Conservation (phyloP, 2,113 vertebrate genomes). For the Spheniscus mendiculus region DNA sequence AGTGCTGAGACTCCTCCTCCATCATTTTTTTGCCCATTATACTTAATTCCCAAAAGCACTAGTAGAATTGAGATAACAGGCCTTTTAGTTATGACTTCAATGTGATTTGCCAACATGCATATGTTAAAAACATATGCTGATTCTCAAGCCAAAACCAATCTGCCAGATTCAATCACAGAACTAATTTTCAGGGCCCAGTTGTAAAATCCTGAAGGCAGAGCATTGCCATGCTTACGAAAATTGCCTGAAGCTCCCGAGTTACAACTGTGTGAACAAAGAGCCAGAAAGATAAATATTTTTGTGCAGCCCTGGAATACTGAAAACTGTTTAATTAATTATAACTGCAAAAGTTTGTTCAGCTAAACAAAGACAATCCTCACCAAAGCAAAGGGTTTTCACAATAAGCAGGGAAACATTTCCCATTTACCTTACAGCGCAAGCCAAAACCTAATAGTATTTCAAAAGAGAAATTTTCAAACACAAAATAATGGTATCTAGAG, state of each 20-base stretch:
- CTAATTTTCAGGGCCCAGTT: neutral
- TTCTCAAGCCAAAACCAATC: neutral
- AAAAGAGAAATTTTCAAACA: neutral
- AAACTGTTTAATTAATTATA: neutral
- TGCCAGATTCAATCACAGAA: conserved; percentile 15
- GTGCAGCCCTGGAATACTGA: neutral
- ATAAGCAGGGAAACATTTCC: neutral
- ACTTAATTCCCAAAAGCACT: neutral
- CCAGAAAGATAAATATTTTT: neutral
- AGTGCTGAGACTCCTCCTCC: neutral
- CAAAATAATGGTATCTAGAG: neutral
- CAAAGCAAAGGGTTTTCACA: neutral
- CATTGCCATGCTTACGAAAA: neutral
- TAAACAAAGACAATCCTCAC: neutral
- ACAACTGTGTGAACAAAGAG: neutral
- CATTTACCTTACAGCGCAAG: neutral
- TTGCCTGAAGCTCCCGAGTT: neutral
- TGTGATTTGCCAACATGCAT: conserved; percentile 5
- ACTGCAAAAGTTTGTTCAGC: neutral
- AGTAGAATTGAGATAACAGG: neutral
- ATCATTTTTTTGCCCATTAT: neutral
- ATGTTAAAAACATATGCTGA: conserved; percentile 17
- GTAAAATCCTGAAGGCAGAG: neutral
- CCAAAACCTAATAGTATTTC: neutral
- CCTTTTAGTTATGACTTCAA: neutral